These are phyloP conservation scores for Dolichallabes microphthalmus DNA, from an alignment of 2,113 vertebrate species.

Conservation along the genomic window DNA sequence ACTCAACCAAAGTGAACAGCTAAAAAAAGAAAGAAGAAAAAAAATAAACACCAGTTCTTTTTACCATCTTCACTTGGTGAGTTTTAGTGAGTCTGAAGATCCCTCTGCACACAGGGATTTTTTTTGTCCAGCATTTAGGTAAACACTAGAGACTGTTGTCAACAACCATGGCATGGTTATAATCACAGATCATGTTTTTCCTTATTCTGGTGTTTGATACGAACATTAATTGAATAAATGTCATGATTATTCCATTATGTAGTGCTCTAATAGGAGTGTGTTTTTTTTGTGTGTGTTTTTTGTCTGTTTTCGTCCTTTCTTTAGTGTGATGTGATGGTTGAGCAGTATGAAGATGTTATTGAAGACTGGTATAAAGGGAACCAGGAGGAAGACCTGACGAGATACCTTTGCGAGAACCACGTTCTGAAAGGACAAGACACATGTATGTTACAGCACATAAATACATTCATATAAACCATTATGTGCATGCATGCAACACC, in stretches of 20 bases:
- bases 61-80: neutral
- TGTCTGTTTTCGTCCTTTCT: neutral
- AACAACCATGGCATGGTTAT: neutral
- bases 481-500: neutral
- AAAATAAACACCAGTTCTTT: too few relatives aligned
- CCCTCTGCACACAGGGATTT: neutral
- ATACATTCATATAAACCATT: neutral
- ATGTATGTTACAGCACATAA: slow-evolving; percentile 66
- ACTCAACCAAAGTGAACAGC: too few relatives aligned
- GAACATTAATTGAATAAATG: neutral
- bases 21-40: too few relatives aligned
- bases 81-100: neutral
- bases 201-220: neutral
- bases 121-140: neutral
- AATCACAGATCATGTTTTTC: neutral
- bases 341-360: slow-evolving; percentile 91
- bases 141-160: neutral
- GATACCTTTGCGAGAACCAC: slow-evolving; percentile 87
- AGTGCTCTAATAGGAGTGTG: neutral
- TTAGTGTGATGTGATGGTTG: slow-evolving; percentile 91
- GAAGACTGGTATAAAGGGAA: slow-evolving; percentile 95
- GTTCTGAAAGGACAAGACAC: slow-evolving; percentile 88
- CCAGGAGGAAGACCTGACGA: slow-evolving; percentile 89
- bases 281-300: neutral
- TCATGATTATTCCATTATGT: neutral